These are phyloP conservation scores for Macquaria ambigua DNA, from an alignment of 2,113 vertebrate genomes.

Conservation along the genomic window DNA sequence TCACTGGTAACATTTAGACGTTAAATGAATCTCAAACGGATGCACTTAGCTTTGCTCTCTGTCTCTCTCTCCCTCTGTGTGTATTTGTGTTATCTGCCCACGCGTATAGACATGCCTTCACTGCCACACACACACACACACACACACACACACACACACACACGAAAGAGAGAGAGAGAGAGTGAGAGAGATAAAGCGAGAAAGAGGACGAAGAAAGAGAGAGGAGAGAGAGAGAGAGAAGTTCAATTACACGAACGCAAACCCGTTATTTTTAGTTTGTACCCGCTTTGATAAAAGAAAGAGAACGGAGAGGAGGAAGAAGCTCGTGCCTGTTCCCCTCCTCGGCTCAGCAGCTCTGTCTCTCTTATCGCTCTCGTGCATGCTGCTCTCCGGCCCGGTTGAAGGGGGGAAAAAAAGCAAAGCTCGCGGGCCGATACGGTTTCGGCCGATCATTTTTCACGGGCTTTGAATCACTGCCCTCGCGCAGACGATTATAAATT, in stretches of 20 bases:
- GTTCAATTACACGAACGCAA: conserved; percentile 65
- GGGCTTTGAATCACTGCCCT: conserved; percentile 65
- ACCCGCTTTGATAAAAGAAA: conserved; percentile 45
- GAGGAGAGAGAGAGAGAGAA: conserved; percentile 35
- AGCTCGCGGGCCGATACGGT: conserved; percentile 61
- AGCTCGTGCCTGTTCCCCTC: conserved; percentile 6
- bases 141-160: conserved; percentile 24
- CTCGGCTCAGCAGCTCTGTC: conserved; percentile 31
- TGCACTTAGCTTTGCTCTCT: conserved; percentile 47
- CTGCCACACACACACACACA: conserved; percentile 21
- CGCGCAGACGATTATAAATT: conserved; percentile 76
- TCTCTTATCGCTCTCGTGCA: conserved; percentile 61
- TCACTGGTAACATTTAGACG: neutral
- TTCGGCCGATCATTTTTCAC: conserved; percentile 73
- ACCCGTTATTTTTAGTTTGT: conserved; percentile 59
- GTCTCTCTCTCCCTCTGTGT: neutral
- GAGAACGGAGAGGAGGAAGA: neutral
- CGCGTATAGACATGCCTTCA: conserved; percentile 53
- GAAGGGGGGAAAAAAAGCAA: conserved; percentile 1
- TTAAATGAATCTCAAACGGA: conserved; percentile 16
- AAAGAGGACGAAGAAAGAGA: neutral
- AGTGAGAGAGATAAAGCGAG: conserved; percentile 8
- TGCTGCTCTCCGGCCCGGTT: conserved; percentile 33
- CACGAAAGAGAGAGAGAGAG: neutral
- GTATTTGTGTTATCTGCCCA: conserved; percentile 69